Base-by-base conservation (phyloP, 1,140 invertebrate genomes). In the Aphaenogaster ashmeadi region DNA sequence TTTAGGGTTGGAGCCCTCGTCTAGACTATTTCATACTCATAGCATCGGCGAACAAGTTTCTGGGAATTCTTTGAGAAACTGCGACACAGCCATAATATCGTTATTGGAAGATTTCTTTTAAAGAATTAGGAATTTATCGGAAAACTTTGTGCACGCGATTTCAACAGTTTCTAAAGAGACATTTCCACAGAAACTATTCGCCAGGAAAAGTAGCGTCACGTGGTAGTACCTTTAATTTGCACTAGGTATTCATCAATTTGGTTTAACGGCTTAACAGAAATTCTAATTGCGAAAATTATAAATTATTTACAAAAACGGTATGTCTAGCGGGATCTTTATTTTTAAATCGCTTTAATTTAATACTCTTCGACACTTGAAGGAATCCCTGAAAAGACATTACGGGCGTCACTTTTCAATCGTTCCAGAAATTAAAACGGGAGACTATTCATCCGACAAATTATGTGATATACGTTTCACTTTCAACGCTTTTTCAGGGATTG, bases 201-300 rank as follows among this genome's bases (percentile, higher is more conserved):
- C 13, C 33, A 71, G 67, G 69, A 75, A 74, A 60, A 74, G 38
- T 62, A 84, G 69, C 80, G 80, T 84, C 80, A 84, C 69, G 80
- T 75, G 69, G 80, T 75, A 74, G 56, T 75, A 75, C 13, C 75
- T 75, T 56, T 71, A 56, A 81, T 56, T 56, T n/a, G 62, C 50
- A 9, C 5, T 44, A 71, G 8, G 13, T 75, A 50, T 54, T 72
- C 7, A 18, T 47, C 27, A 47, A 58, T 27, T 52, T 62, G n/a
- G 9, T 60, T 71, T 58, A 72, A 50, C 13, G 11, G 11, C 8
- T 33, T 8, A 66, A 74, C 18, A 54, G 41, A 47, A 74, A 72
- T 69, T n/a, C 7, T 38, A 36, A 67, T 47, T 50, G 80, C 33
- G 6, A 41, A 18, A 50, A 38, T 74, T 15, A n/a, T 18, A 41